A percentile compares a stretch with the other conserved stretches of the same genome.
phyloP scores from a whole-genome alignment of 2,113 vertebrate species.

The Zosterops pallidus region DNA sequence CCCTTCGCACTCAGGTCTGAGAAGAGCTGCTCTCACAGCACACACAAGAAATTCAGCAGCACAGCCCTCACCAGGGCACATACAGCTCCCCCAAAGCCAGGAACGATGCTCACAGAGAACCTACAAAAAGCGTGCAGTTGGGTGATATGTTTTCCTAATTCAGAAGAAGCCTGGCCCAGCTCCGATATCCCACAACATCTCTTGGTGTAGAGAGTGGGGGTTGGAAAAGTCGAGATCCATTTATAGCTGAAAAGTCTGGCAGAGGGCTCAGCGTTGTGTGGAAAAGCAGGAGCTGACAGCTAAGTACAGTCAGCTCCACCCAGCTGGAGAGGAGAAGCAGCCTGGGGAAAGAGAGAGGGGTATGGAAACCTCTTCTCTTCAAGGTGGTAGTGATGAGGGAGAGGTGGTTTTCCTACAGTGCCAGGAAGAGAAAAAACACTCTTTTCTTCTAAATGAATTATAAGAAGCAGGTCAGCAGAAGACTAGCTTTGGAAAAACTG shows the following conservation, averaged over 20 bases:
- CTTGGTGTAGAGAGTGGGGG: neutral
- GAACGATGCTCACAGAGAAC: neutral
- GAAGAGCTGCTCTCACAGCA: accelerated
- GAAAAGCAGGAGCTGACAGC: conserved; percentile 13
- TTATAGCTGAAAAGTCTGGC: conserved; percentile 36
- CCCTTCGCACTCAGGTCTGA: neutral
- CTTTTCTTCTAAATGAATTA: neutral
- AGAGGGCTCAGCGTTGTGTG: neutral
- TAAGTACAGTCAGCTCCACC: neutral
- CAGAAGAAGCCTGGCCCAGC: conserved; percentile 8
- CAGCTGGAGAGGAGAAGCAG: neutral
- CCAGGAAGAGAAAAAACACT: neutral
- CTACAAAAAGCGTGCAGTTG: accelerated
- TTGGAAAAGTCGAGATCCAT: conserved; percentile 19
- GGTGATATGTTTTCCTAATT: conserved; percentile 24
- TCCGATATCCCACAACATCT: neutral
- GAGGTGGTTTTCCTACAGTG: neutral
- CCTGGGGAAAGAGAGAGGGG: neutral
- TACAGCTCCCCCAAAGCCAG: neutral
- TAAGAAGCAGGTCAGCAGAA: conserved; percentile 20
- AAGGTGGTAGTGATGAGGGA: neutral
- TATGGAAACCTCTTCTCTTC: neutral
- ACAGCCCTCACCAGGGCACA: neutral
- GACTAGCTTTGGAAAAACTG: neutral
- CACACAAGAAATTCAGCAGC: neutral